Evolutionary conservation across 2,888 invertebrate genomes (phyloP), one percentile per base, ranked within the genome.

Genomic region (Eupithecia inturbata): DNA sequence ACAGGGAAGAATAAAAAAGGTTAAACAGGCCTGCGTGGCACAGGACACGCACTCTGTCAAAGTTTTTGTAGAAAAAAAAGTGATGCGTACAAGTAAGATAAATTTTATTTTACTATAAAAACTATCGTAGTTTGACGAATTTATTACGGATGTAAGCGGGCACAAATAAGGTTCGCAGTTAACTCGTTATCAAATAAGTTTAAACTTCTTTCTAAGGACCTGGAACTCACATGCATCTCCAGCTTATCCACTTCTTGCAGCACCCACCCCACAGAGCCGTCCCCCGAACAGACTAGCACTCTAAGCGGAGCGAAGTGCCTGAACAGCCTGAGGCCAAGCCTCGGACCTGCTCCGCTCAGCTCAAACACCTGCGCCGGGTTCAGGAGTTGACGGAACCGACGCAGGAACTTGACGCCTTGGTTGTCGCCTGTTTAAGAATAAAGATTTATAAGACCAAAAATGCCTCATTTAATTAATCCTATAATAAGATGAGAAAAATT

Each of bases 281-380:
- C 99, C 0, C 99, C 99, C 67, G 99, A 99, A 95, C 99, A 99
- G 76, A 99, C 98, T 80, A 99, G 95, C 86, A 99, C 98, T 82
- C 99, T 96, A 90, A 99, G 98, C 82, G 99, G 98, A 87, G 99
- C 98, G 90, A 99, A 99, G 93, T 98, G 98, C 82, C 98, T 96
- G 95, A 99, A 99, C 82, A 99, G 95, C 78, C 98, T 95, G 83
- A 99, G 95, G 10, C 96, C 97, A 84, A 96, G 96, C 93, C 98
- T 96, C 64, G 98, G 97, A 9, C 98, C 97, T 94, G 96, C 98
- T 96, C 87, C 97, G 90, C 98, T 98, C 86, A 99, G 96, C 95
- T 99, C 99, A 91, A 99, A 99, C 76, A 99, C 99, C 95, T 99
- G 99, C 75, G 99, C 98, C 19, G 99, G 99, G 94, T 99, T 99